Evolutionary conservation across 2,113 vertebrate genomes (phyloP).

Genomic region (Onychostruthus taczanowskii): DNA sequence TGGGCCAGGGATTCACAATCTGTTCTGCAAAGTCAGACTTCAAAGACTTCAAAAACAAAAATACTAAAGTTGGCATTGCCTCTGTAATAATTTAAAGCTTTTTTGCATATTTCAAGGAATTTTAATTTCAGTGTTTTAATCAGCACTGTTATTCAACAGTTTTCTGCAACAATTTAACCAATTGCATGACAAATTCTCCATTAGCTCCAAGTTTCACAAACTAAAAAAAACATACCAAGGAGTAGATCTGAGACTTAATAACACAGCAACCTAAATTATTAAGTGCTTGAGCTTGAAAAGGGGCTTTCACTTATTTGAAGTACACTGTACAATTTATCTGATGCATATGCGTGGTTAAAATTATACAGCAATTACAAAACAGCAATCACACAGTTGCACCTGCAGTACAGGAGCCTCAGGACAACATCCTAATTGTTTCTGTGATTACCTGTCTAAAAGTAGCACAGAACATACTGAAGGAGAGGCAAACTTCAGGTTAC

Average conservation of each 20-base stretch:
- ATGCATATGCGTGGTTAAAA: slow-evolving; percentile 43
- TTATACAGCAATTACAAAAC: slow-evolving; percentile 63
- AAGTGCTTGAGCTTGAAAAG: slow-evolving; percentile 53
- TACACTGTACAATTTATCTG: slow-evolving; percentile 31
- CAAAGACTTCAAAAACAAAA: slow-evolving; percentile 76
- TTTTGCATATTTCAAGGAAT: slow-evolving; percentile 68
- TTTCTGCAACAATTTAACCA: slow-evolving; percentile 46
- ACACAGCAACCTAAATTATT: slow-evolving; percentile 28
- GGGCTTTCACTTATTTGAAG: slow-evolving; percentile 66
- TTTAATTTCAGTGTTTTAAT: slow-evolving; percentile 57
- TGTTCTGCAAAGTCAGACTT: slow-evolving; percentile 84
- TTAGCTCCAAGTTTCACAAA: neutral
- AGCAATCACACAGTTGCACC: slow-evolving; percentile 73
- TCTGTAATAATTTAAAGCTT: slow-evolving; percentile 59
- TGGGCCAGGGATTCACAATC: slow-evolving; percentile 88
- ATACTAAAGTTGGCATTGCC: slow-evolving; percentile 68
- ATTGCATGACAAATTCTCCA: neutral
- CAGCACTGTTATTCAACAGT: slow-evolving; percentile 5
- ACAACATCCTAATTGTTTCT: slow-evolving; percentile 73
- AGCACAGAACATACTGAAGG: slow-evolving; percentile 44
- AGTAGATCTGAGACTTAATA: neutral
- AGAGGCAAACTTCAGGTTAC: slow-evolving; percentile 47
- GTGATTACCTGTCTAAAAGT: slow-evolving; percentile 62
- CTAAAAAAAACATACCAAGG: neutral
- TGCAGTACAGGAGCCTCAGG: slow-evolving; percentile 60